Base-by-base conservation (phyloP, 2,888 invertebrate species). In the Torymus texanus region DNA sequence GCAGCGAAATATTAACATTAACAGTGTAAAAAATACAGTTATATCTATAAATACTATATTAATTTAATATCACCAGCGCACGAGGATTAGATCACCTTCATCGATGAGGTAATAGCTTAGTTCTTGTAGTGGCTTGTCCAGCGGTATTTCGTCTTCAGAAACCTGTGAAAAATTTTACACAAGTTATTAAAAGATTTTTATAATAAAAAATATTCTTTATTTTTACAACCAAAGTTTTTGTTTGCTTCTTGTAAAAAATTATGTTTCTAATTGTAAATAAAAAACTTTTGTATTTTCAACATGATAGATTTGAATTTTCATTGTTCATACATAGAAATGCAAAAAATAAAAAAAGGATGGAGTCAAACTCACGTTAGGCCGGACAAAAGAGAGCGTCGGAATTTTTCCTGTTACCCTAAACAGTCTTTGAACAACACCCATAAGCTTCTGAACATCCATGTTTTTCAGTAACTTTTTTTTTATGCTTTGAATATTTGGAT, bases 111-210 rank as follows among this genome's bases (percentile, higher is more conserved):
- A 98, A 89, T 94, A 96, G 68, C 94, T 93, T 61, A 98, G 91
- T 86, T 95, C 95, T 89, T 96, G 95, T 86, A 96, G 94, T 79
- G 94, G 94, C 88, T 97, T 97, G 83, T 97, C 95, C 83, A 98
- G 90, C 77, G 92, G 91, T 84, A 97, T 94, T 87, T 95, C 94
- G 12, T 95, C 93, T 18, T 94, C 93, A n/a, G 91, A 90, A 82
- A 92, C 89, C 92, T 92, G 86, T 68, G 90, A 89, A 62, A 55
- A 53, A 81, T 61, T 29, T 75, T 65, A 13, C 51, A 58, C 41
- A 72, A 62, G 13, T 3, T 79, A 76, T 62, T 59, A 75, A 68
- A 74, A 70, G 41, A 65, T 75, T 79, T 63, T 24, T 24, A 14
- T 29, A 58, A 58, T 8, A 12, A 75, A 18, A 51, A 62, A 63